phyloP scores from a whole-genome alignment of 1,140 invertebrate genomes.

The Heterodera schachtii region DNA sequence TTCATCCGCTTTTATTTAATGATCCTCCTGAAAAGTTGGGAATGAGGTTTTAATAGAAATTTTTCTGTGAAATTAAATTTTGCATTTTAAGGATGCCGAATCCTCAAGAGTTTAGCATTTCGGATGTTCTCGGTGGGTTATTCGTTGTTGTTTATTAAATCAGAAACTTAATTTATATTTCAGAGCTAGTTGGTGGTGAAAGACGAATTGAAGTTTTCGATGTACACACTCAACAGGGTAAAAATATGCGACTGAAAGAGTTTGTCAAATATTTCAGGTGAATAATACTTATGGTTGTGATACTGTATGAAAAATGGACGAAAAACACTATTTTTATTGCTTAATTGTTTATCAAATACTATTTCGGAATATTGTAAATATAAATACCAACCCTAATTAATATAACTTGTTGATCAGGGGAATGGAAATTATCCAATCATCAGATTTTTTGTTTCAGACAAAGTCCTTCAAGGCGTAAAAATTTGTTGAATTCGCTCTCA shows the following conservation, averaged over 20 bases:
- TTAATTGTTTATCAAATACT: too few relatives aligned
- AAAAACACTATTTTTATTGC: too few relatives aligned
- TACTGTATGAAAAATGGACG: too few relatives aligned
- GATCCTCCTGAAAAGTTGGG: constrained; percentile 26
- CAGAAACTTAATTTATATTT: background rate
- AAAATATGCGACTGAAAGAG: constrained; percentile 32
- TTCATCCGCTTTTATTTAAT: constrained; percentile 28
- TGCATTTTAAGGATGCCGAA: constrained; percentile 23
- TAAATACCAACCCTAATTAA: too few relatives aligned
- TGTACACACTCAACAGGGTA: constrained; percentile 41
- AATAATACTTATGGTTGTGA: too few relatives aligned
- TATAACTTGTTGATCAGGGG: too few relatives aligned
- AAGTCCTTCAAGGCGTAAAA: constrained; percentile 15
- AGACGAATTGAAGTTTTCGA: constrained; percentile 44
- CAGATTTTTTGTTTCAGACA: constrained; percentile 5
- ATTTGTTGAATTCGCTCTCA: constrained; percentile 59
- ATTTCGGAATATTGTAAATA: too few relatives aligned
- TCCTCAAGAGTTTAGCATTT: constrained; percentile 26
- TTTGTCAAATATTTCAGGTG: constrained; percentile 45
- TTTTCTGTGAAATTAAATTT: background rate
- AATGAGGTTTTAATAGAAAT: constrained; percentile 27
- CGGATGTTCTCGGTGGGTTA: constrained; percentile 28
- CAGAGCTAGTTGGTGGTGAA: constrained; percentile 29
- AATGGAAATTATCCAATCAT: too few relatives aligned
- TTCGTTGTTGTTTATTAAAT: background rate